A percentile compares a stretch with the other conserved stretches of the same genome.
Evolutionary conservation across 2,113 vertebrate species (phyloP).

Genomic region (Pipa parva): DNA sequence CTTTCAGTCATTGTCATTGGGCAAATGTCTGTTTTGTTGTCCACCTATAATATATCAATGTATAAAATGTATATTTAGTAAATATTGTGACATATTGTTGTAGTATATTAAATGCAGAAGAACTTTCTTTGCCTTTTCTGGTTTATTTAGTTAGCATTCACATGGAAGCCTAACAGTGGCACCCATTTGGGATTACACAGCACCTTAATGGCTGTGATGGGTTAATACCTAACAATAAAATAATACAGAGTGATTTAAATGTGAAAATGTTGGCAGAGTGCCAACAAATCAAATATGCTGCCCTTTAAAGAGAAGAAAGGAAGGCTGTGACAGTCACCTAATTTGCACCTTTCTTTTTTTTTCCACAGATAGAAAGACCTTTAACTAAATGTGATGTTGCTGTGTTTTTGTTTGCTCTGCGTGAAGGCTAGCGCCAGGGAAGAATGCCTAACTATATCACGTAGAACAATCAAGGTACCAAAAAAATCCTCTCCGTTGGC

Average conservation of each 20-base stretch:
- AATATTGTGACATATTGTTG: too few species aligned
- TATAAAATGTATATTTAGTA: too few species aligned
- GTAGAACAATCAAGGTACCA: conserved; percentile 9
- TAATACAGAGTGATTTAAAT: background rate
- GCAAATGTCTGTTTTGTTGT: too few species aligned
- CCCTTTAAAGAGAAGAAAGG: conserved; percentile 10
- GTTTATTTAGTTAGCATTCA: too few species aligned
- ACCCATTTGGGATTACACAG: too few species aligned
- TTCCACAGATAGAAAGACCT: conserved; percentile 24
- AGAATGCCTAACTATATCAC: conserved; percentile 30
- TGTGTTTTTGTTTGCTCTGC: conserved; percentile 20
- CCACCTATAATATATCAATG: too few species aligned
- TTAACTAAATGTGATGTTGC: conserved; percentile 30
- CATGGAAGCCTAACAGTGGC: too few species aligned
- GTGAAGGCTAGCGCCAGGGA: background rate
- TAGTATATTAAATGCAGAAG: too few species aligned
- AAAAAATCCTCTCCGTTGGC: background rate
- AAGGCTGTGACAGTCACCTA: background rate
- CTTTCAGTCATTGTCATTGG: too few species aligned
- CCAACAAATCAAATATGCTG: background rate
- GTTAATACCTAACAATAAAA: background rate
- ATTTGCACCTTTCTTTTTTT: background rate
- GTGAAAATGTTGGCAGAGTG: background rate
- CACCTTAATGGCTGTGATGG: too few species aligned
- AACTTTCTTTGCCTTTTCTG: too few species aligned